These are phyloP conservation scores for Bombyx huttoni DNA, from an alignment of 2,888 invertebrate species.

Conservation along the genomic window DNA sequence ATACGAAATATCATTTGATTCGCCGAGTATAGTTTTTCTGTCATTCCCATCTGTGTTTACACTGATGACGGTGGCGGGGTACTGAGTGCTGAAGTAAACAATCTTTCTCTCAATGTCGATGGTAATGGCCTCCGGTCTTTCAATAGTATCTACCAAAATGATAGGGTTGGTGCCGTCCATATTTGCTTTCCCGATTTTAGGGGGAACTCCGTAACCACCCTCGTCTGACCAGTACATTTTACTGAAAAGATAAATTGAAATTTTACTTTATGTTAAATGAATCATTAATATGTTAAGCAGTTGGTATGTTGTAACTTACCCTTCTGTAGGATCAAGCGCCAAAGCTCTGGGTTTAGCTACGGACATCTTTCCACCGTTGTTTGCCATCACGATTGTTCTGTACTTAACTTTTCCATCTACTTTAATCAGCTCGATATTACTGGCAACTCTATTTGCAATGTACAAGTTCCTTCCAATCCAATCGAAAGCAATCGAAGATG, in stretches of 20 bases:
- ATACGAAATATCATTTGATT: constrained; percentile 78
- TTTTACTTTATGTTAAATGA: neutral
- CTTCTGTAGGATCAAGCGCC: constrained; percentile 92
- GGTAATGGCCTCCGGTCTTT: constrained; percentile 86
- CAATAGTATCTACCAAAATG: constrained; percentile 79
- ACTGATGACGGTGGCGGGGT: constrained; percentile 79
- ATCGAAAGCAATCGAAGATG: constrained; percentile 93
- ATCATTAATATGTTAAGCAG: neutral
- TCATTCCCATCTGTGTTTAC: constrained; percentile 83
- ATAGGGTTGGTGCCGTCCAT: constrained; percentile 92
- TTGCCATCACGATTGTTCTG: constrained; percentile 88
- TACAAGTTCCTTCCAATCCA: constrained; percentile 97
- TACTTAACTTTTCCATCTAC: constrained; percentile 89
- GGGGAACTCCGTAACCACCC: constrained; percentile 90
- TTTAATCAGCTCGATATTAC: constrained; percentile 91
- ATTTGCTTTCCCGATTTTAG: constrained; percentile 90
- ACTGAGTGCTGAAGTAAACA: constrained; percentile 90
- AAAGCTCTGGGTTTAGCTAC: constrained; percentile 91
- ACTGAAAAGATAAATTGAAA: constrained; percentile 37
- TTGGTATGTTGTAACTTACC: constrained; percentile 60
- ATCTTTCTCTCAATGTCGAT: constrained; percentile 86
- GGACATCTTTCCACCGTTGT: constrained; percentile 88
- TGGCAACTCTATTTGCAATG: constrained; percentile 90
- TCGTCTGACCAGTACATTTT: constrained; percentile 97
- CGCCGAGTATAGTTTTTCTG: constrained; percentile 76